Evolutionary conservation across 2,888 invertebrate genomes (phyloP), one percentile per base, ranked within the genome.

Genomic region (Pemphredon lugubris): DNA sequence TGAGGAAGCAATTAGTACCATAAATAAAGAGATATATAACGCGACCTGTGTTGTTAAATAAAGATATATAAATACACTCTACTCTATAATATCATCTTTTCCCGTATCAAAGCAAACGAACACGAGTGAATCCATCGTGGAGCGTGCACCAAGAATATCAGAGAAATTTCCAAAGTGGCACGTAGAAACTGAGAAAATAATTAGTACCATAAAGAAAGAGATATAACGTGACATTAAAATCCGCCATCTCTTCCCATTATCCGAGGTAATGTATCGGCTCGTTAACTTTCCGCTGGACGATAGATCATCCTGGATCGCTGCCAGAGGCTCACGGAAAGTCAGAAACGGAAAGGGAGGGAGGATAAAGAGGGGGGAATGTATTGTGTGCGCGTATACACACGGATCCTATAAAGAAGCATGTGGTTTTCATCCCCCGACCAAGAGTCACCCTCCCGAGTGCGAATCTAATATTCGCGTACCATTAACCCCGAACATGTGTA

Each of bases 401-500:
- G 23, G n/a, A 13, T 20, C 21, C 48, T 9, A 44, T 50, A 20
- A 67, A 60, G 59, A 50, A 67, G 23, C 60, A 66, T 70, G 67
- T 67, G 66, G 48, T 54, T 54, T 69, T 68, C 69, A 65, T 73
- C 67, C 72, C 59, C 11, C 68, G 21, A 2, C 13, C 32, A 26
- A 44, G 58, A 71, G 51, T 53, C 34, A 63, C 75, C 75, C 73
- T 58, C 18, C 50, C 59, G 26, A 66, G 76, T 73, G 72, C 59
- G 73, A 76, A 79, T 81, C 82, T 82, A 83, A 84, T 85, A 84
- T 84, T 82, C 81, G 80, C 86, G 86, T 83, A 59, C 81, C 86
- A 84, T 86, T 86, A 86, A 85, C 81, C 83, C 61, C 77, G 66
- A 76, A 83, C 84, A 86, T 77, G 82, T 85, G 83, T 83, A 79